Conservation (phyloP, 2,888 invertebrate species). For the Sphaerophoria rueppellii region DNA sequence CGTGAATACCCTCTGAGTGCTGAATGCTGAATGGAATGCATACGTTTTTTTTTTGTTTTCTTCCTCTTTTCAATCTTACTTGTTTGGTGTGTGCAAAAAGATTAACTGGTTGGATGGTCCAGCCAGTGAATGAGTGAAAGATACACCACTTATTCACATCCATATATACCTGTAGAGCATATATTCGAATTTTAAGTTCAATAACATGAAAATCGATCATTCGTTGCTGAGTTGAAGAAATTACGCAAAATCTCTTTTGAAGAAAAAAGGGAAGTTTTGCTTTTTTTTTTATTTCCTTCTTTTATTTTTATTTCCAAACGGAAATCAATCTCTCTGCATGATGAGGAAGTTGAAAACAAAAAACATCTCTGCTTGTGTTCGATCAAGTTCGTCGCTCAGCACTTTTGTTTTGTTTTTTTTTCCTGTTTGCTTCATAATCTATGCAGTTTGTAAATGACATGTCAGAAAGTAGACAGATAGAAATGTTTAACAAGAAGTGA, state of each 20-base stretch:
- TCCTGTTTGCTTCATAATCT: constrained; percentile 4
- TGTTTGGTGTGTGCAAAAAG: constrained; percentile 9
- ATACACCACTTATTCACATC: neutral
- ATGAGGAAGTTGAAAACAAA: constrained; percentile 64
- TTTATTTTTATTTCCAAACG: constrained; percentile 38
- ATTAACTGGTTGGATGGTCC: constrained; percentile 42
- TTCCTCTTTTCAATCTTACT: constrained; percentile 12
- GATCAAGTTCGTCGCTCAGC: constrained; percentile 32
- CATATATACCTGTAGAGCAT: neutral
- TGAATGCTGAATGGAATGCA: constrained; percentile 53
- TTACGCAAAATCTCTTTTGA: neutral
- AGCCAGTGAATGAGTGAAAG: constrained; percentile 3
- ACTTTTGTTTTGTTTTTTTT: constrained; percentile 34
- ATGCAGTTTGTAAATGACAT: constrained; percentile 28
- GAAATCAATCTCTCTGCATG: constrained; percentile 59
- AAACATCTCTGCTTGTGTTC: constrained; percentile 26
- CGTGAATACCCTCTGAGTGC: constrained; percentile 51
- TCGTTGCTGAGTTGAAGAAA: constrained; percentile 27
- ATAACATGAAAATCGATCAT: constrained; percentile 71
- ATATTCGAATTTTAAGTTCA: constrained; percentile 62
- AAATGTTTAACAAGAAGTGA: constrained; percentile 39
- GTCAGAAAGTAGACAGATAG: constrained; percentile 4
- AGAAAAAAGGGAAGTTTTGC: constrained; percentile 48
- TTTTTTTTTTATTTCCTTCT: constrained; percentile 35
- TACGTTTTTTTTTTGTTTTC: neutral